These are phyloP conservation scores for Grantiella picta DNA, from an alignment of 2,113 vertebrate genomes.

Conservation along the genomic window DNA sequence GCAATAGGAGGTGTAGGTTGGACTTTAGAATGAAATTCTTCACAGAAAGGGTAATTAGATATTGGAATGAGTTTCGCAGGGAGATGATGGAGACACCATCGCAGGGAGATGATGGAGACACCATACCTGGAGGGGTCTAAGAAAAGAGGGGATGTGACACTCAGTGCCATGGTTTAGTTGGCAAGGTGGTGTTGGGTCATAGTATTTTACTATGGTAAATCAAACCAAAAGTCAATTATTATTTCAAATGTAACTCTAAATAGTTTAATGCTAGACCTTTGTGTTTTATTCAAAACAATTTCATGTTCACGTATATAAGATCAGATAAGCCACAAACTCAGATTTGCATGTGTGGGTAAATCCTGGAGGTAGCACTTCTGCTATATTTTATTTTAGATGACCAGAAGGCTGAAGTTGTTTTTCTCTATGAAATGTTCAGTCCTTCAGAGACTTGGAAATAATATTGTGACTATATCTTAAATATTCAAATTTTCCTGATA, in stretches of 20 bases:
- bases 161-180: not conserved
- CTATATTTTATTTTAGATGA: not conserved
- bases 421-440: not conserved
- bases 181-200: not conserved
- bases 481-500: not conserved
- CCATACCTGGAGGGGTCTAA: not conserved
- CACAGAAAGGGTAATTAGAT: not conserved
- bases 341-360: not conserved
- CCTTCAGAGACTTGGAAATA: not conserved
- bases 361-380: not conserved
- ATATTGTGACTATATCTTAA: not conserved
- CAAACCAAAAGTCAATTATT: not conserved
- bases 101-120: not conserved
- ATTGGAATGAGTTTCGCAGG: not conserved
- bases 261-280: not conserved
- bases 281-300: not conserved
- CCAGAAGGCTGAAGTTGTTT: not conserved
- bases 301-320: not conserved
- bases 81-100: not conserved
- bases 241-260: not conserved
- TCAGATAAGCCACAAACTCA: not conserved
- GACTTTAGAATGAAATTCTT: not conserved
- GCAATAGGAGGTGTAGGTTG: not conserved
- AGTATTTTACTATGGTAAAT: not conserved
- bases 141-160: not conserved